These are phyloP conservation scores for Drosophila ezoana DNA, from an alignment of 2,888 invertebrate species.

Conservation along the genomic window DNA sequence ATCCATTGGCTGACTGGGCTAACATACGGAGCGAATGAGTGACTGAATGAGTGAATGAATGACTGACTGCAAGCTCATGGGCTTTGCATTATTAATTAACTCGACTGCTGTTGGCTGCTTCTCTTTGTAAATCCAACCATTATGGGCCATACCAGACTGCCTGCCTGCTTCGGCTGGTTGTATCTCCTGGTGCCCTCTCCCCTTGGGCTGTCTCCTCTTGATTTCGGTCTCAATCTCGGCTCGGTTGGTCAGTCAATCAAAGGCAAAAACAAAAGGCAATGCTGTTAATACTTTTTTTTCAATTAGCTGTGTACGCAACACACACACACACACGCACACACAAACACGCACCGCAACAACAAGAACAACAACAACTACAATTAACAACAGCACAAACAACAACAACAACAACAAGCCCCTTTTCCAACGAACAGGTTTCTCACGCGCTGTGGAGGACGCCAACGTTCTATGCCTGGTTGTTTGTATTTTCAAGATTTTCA, in stretches of 20 bases:
- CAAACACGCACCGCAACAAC: conserved; percentile 24
- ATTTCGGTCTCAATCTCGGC: conserved; percentile 51
- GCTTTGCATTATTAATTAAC: conserved; percentile 79
- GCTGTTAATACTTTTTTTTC: conserved; percentile 72
- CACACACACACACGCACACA: conserved; percentile 16
- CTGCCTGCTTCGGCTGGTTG: conserved; percentile 55
- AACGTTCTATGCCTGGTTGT: conserved; percentile 42
- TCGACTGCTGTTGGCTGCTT: conserved; percentile 39
- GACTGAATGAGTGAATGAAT: conserved; percentile 45
- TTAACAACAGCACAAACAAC: conserved; percentile 38
- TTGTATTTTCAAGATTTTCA: conserved; percentile 56
- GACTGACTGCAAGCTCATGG: conserved; percentile 48
- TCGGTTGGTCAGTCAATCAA: conserved; percentile 75
- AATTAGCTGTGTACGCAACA: conserved; percentile 61
- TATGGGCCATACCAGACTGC: conserved; percentile 81
- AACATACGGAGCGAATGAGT: conserved; percentile 25
- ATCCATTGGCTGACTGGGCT: conserved; percentile 15
- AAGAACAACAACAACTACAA: conserved; percentile 39
- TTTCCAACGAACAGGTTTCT: conserved; percentile 74
- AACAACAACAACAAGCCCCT: conserved; percentile 53
- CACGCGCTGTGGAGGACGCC: conserved; percentile 60
- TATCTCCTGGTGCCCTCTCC: conserved; percentile 4
- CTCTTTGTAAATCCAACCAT: conserved; percentile 72
- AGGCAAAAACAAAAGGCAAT: conserved; percentile 70
- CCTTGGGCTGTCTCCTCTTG: conserved; percentile 20